Evolutionary conservation across 2,888 invertebrate species (phyloP).

Genomic region (Calliopum simillimum): DNA sequence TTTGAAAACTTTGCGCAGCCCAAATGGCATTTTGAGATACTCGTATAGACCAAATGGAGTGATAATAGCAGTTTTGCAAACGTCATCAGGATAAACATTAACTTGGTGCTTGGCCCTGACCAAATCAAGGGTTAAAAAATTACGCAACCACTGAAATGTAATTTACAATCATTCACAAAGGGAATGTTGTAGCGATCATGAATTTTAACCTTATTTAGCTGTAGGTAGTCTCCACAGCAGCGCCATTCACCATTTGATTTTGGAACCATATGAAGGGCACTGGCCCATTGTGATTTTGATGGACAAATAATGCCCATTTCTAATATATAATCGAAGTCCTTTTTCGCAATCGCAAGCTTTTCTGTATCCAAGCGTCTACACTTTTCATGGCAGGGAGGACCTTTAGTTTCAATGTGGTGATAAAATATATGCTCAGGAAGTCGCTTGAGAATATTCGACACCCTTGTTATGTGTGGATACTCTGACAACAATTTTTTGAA

Average conservation of each 20-base stretch:
- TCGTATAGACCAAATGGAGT: constrained; percentile 2
- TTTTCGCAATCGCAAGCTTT: constrained; percentile 20
- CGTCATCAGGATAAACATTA: constrained; percentile 33
- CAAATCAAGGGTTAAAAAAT: constrained; percentile 50
- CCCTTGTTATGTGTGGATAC: no score
- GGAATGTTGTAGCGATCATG: no score
- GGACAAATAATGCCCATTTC: no score
- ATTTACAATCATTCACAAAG: constrained; percentile 42
- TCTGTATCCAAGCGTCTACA: constrained; percentile 12
- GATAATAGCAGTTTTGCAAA: constrained; percentile 52
- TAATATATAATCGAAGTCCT: no score
- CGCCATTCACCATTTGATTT: constrained; percentile 48
- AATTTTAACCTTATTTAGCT: no score
- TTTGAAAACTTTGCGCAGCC: constrained; percentile 54
- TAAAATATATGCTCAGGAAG: neutral
- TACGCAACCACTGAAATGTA: no score
- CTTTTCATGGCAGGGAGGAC: constrained; percentile 17
- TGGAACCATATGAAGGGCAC: no score
- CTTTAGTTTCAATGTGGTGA: constrained; percentile 28
- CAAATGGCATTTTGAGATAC: neutral
- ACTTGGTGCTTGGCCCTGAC: constrained; percentile 55
- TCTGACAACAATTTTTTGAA: no score
- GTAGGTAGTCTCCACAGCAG: no score
- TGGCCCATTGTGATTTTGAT: constrained; percentile 62
- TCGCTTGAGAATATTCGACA: constrained; percentile 7